phyloP scores from a whole-genome alignment of 2,113 vertebrate genomes.

The Onychostruthus taczanowskii region DNA sequence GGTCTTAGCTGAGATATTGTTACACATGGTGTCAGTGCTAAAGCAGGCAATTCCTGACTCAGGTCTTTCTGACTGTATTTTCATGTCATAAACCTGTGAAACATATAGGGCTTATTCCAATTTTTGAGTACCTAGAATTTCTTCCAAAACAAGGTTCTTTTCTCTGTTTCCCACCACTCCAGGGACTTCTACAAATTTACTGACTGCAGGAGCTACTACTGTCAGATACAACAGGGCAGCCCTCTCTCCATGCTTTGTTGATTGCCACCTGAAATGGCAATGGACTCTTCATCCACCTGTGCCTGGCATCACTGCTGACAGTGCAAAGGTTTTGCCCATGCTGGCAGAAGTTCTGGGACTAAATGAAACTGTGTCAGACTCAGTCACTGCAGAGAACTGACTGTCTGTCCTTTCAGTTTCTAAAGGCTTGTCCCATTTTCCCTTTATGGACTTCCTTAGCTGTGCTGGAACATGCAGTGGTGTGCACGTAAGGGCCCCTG shows the following conservation, averaged over 20 bases:
- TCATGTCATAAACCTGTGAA: neutral
- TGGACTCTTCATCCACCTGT: neutral
- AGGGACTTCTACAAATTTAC: neutral
- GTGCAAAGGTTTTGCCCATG: neutral
- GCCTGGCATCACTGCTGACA: neutral
- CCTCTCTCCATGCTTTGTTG: neutral
- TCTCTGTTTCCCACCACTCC: neutral
- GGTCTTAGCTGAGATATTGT: neutral
- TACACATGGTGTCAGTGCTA: neutral
- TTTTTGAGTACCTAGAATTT: neutral
- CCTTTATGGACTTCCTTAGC: neutral
- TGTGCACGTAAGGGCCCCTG: fast-evolving
- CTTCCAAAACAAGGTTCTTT: neutral
- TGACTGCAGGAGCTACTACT: neutral
- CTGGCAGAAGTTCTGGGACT: neutral
- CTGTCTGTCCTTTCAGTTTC: neutral
- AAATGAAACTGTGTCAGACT: neutral
- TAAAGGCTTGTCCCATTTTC: neutral
- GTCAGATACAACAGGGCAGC: neutral
- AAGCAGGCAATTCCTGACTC: neutral
- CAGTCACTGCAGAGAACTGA: neutral
- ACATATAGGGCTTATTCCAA: neutral
- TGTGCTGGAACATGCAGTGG: neutral
- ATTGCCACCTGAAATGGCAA: neutral
- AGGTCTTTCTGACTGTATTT: neutral